These are phyloP conservation scores for Hedya salicella DNA, from an alignment of 2,888 invertebrate genomes.

Conservation along the genomic window DNA sequence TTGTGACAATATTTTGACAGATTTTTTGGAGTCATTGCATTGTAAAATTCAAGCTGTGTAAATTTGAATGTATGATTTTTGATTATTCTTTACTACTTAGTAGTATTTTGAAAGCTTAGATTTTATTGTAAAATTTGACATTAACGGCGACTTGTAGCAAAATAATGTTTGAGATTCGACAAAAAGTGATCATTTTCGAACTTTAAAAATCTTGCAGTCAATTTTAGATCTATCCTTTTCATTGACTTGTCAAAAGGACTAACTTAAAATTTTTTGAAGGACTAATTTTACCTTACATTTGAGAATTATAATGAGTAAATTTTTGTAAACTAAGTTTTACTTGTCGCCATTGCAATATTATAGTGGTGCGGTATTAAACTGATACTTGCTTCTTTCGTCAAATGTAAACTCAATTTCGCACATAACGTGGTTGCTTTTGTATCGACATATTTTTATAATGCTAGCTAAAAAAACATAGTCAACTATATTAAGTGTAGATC, in stretches of 20 bases:
- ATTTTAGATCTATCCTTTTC: neutral
- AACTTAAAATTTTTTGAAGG: too few relatives aligned
- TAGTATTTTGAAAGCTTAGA: neutral
- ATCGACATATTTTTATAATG: too few relatives aligned
- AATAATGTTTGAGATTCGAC: too few relatives aligned
- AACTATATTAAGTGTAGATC: too few relatives aligned
- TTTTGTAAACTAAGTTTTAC: too few relatives aligned
- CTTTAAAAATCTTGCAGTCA: neutral
- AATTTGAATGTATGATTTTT: conserved; percentile 15
- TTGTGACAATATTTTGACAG: conserved; percentile 11
- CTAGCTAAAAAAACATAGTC: too few relatives aligned
- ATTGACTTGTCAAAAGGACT: neutral
- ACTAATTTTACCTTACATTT: too few relatives aligned
- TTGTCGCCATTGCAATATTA: neutral
- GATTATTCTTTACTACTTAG: conserved; percentile 1
- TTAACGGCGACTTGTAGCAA: neutral
- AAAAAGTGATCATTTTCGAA: too few relatives aligned
- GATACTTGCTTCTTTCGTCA: neutral
- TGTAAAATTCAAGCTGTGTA: conserved; percentile 15
- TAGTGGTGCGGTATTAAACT: neutral
- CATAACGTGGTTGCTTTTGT: conserved; percentile 9
- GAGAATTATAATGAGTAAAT: too few relatives aligned
- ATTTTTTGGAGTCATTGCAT: neutral
- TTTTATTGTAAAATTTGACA: neutral
- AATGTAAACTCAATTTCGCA: conserved; percentile 11